Evolutionary conservation across 2,797 vertebrate species (phyloP), one percentile per base, ranked within the genome.

Genomic region (Eospalax fontanierii): DNA sequence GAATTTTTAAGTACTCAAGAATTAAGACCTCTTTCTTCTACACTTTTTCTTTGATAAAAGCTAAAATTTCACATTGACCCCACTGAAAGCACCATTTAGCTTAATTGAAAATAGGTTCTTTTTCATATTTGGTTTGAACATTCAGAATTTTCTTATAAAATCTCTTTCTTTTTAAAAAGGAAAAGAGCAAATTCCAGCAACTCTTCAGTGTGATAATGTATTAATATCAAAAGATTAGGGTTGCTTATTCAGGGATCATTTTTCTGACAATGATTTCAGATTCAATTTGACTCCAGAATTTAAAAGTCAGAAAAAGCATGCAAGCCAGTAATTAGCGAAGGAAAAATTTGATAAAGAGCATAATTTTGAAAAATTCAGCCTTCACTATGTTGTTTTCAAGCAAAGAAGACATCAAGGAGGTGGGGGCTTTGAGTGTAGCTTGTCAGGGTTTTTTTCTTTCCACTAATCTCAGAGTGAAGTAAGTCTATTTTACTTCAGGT

Each of bases 201-300:
- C 22, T 74, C 85, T 87, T 85, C 50, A 54, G 4, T 65, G 59
- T 14, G 95, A 50, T 82, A 85, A 85, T 57, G 90, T 94, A 94
- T 54, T 92, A 94, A 18, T 93, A 79, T 22, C 1, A 94, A 86
- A 94, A 78, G 87, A 68, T 92, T 38, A 89, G 73, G 33, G 30
- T 97, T 97, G 71, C 94, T 97, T 82, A 50, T 97, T 88, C 97
- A 91, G 79, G 21, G 57, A 92, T 38, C 70, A 82, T 89, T 73
- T 59, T 71, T 96, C 97, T 93, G 28, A 91, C 92, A 97, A 97
- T 95, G 86, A 91, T 95, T 74, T 54, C 79, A 8, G 94, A 75
- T 97, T 94, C 80, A 96, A 7, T 57, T 91, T 93, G 90, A 79
- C 35, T 83, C 73, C 93, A 75, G 76, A 90, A 91, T 92, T 78